phyloP scores from a whole-genome alignment of 2,113 vertebrate species.

The Lathamus discolor region DNA sequence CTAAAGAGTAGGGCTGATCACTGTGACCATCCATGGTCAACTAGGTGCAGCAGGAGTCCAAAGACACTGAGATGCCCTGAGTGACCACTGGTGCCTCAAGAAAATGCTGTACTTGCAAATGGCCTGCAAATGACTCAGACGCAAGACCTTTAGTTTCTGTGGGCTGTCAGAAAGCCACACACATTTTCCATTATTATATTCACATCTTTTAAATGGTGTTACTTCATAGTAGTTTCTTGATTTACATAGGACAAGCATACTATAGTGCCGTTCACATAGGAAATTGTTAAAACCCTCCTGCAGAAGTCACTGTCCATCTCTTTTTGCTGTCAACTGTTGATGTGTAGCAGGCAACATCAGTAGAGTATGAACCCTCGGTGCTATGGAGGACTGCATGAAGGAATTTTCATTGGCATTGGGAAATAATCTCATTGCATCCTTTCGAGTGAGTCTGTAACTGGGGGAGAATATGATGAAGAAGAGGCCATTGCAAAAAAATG shows the following conservation, averaged over 20 bases:
- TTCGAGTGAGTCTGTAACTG: neutral
- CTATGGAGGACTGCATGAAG: neutral
- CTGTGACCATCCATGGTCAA: fast-evolving
- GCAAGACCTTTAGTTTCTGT: neutral
- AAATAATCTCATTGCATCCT: neutral
- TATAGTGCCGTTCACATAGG: neutral
- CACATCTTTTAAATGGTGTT: neutral
- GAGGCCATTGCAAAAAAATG: neutral
- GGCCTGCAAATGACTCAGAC: neutral
- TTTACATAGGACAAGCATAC: neutral
- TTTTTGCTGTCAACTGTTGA: neutral
- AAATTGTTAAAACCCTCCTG: neutral
- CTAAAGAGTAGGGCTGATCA: neutral
- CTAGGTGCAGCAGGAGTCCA: neutral
- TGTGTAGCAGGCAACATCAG: neutral
- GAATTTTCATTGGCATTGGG: neutral
- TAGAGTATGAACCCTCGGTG: neutral
- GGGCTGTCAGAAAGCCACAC: neutral
- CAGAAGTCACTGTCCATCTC: neutral
- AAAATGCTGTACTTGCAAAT: neutral
- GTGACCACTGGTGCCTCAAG: neutral
- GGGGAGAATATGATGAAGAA: neutral
- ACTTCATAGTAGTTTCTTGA: neutral
- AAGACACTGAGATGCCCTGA: neutral
- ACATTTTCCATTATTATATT: neutral